Base-by-base conservation (phyloP, 2,888 invertebrate species). In the Tiliacea citrago region DNA sequence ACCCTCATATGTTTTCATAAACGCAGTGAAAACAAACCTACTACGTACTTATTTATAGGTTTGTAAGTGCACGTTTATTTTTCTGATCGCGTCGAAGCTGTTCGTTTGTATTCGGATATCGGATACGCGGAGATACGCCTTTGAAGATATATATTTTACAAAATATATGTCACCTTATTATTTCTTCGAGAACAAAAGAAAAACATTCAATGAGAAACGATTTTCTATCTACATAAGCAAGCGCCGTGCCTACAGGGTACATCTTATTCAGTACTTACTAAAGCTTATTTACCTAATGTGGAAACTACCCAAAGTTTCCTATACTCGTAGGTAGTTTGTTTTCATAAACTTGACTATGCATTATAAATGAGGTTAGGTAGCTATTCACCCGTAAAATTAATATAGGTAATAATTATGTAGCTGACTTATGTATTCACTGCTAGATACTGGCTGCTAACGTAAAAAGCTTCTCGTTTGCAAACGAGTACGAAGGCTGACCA, bases 21-120 rank as follows among this genome's bases (percentile, higher is more conserved):
- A 58, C 45, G 57, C 66, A 69, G 53, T 55, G 55, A 51, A 75
- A 69, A 77, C 49, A 72, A 76, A 70, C 39, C 21, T 18, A n/a
- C 42, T 16, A 18, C 35, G 12, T 42, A 13, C 29, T 42, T 53
- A 70, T 69, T 75, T 63, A 51, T 67, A 79, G 51, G 12, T 47
- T 62, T 60, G 66, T 68, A 72, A 75, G 58, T 77, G 73, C 73
- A 79, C 69, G 77, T 70, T 81, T 79, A 79, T 82, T 85, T 75
- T 49, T 77, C 73, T 70, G 65, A 77, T 62, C 66, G 70, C 49
- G 68, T 68, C 66, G 68, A 65, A 73, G 72, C 53, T 58, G 68
- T 73, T 72, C 62, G 65, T 81, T 75, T 86, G 72, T 76, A 58
- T 76, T 70, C 60, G n/a, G 70, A 63, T 86, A 81, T 75, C 75